Percentiles rank a stretch among this genome's conserved stretches.
These are phyloP conservation scores for Cecropterus lyciades DNA, from an alignment of 1,140 invertebrate species.

Conservation along the genomic window DNA sequence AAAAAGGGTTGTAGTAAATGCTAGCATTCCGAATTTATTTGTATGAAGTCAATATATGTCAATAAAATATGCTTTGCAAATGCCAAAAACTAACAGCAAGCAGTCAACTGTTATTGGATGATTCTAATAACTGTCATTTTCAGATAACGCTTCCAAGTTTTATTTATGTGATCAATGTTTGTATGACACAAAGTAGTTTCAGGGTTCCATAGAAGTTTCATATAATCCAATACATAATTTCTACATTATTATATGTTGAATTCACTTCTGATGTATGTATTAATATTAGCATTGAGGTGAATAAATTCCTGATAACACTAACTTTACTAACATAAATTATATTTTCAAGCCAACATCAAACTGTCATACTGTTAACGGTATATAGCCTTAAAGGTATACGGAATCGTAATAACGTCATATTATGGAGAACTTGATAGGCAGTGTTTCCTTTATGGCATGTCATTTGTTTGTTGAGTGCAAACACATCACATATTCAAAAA, in stretches of 20 bases:
- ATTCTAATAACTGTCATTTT: background rate
- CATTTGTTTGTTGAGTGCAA: slow-evolving; percentile 16
- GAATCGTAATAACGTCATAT: background rate
- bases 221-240: background rate
- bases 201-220: slow-evolving; percentile 14
- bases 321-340: too few species aligned
- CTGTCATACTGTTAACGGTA: too few species aligned
- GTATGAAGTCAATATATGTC: slow-evolving; percentile 1
- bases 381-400: too few species aligned
- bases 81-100: too few species aligned
- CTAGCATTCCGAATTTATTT: slow-evolving; percentile 41
- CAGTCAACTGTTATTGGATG: background rate
- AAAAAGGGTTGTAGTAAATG: slow-evolving; percentile 27
- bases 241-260: too few species aligned
- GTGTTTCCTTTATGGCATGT: background rate
- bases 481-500: slow-evolving; percentile 50
- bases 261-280: too few species aligned
- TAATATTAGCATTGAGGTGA: too few species aligned
- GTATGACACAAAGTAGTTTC: background rate
- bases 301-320: too few species aligned
- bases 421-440: background rate
- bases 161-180: background rate
- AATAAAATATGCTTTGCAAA: too few species aligned
- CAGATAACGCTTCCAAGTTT: background rate
- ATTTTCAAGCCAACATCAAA: too few species aligned